Conservation (phyloP, 2,113 vertebrate genomes). For the Donacobius atricapilla region DNA sequence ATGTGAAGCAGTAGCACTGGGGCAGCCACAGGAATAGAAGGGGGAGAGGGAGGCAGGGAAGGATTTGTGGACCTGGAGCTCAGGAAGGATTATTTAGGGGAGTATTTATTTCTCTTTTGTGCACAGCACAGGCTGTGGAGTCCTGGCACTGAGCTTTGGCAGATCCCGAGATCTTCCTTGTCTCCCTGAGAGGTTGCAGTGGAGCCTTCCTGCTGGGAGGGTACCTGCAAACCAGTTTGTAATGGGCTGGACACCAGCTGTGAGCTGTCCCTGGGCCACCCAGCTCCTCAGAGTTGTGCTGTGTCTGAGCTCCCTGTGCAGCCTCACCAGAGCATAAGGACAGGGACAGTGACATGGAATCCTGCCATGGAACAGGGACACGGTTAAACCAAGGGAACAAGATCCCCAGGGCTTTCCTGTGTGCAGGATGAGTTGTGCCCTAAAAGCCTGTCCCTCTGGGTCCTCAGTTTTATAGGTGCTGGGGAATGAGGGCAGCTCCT, state of each 20-base stretch:
- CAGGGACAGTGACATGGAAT: background rate
- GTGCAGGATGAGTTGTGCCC: background rate
- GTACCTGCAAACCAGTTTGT: background rate
- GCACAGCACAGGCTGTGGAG: background rate
- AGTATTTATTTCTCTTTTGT: background rate
- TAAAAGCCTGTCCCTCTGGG: background rate
- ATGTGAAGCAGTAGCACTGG: background rate
- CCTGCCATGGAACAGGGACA: background rate
- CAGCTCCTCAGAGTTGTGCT: background rate
- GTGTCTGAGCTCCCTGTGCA: background rate
- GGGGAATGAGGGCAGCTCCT: no score
- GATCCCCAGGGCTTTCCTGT: background rate
- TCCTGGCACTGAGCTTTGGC: background rate
- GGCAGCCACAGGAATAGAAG: background rate
- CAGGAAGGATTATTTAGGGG: background rate
- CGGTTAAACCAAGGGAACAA: accelerated
- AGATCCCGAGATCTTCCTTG: background rate
- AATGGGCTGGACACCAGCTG: background rate
- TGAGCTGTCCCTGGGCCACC: background rate
- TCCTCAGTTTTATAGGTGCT: background rate
- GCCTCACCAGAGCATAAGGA: accelerated
- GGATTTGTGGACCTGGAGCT: background rate
- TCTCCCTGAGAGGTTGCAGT: background rate
- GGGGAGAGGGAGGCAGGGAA: background rate
- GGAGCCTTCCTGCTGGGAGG: background rate